Evolutionary conservation across 1,140 invertebrate species (phyloP).

Genomic region (Meteorus sp.): DNA sequence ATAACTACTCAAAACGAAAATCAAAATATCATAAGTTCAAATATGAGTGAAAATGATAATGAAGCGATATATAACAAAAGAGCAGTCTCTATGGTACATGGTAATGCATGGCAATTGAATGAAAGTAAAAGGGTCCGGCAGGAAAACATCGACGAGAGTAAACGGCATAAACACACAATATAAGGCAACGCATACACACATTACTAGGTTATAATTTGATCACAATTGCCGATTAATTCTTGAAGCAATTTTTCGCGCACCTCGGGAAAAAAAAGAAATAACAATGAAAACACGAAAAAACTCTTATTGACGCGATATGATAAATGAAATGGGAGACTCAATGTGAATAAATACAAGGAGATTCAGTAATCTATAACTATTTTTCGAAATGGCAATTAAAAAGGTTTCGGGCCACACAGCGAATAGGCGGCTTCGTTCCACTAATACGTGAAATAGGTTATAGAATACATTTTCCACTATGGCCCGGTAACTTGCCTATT

Average conservation of each 20-base stretch:
- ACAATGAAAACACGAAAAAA: constrained; percentile 14
- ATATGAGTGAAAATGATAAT: no score
- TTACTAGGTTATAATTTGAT: constrained; percentile 48
- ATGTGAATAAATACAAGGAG: no score
- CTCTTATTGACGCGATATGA: no score
- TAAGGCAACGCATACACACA: constrained; percentile 30
- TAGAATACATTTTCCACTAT: constrained; percentile 31
- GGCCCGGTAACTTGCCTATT: not conserved
- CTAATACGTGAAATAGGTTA: constrained; percentile 43
- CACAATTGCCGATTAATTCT: constrained; percentile 24
- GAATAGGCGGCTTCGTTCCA: constrained; percentile 42
- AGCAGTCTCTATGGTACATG: not conserved
- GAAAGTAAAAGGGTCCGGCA: constrained; percentile 13
- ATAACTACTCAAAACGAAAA: no score
- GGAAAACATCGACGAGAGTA: constrained; percentile 41
- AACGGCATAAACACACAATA: constrained; percentile 43
- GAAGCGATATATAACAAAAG: no score
- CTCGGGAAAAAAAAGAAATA: constrained; percentile 17
- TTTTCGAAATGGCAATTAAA: constrained; percentile 44
- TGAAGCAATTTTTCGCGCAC: not conserved
- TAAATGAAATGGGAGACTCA: no score
- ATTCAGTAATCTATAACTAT: constrained; percentile 31
- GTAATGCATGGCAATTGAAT: constrained; percentile 1
- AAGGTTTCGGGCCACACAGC: constrained; percentile 38
- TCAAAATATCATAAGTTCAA: no score